phyloP scores from a whole-genome alignment of 2,113 vertebrate species.

The Plecotus auritus region DNA sequence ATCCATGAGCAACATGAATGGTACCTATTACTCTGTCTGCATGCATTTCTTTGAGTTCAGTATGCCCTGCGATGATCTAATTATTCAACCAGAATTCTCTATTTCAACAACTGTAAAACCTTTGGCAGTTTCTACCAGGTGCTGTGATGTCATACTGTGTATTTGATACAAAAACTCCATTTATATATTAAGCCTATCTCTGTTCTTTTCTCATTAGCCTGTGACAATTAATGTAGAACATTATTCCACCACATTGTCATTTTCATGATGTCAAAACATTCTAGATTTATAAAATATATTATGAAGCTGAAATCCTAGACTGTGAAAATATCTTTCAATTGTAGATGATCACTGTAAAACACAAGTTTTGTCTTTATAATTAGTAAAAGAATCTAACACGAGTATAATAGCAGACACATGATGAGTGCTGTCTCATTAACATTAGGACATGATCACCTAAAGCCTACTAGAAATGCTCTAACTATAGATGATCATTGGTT shows the following conservation, averaged over 20 bases:
- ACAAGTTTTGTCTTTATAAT: slow-evolving; percentile 68
- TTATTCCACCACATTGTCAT: slow-evolving; percentile 66
- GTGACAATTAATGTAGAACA: slow-evolving; percentile 69
- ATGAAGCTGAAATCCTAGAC: slow-evolving; percentile 61
- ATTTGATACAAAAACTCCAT: slow-evolving; percentile 37
- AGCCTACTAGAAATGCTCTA: neutral
- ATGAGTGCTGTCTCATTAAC: slow-evolving; percentile 29
- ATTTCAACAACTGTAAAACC: slow-evolving; percentile 7
- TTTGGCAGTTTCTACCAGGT: slow-evolving; percentile 36
- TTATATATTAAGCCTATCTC: slow-evolving; percentile 48
- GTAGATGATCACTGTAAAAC: slow-evolving; percentile 53
- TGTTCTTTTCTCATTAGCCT: slow-evolving; percentile 71
- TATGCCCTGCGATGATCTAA: neutral
- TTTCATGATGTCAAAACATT: slow-evolving; percentile 73
- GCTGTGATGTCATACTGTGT: slow-evolving; percentile 60
- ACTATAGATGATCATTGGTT: neutral
- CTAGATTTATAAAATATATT: slow-evolving; percentile 70
- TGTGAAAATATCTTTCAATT: slow-evolving; percentile 70
- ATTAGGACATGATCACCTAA: slow-evolving; percentile 32
- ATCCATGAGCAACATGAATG: neutral
- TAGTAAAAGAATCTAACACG: slow-evolving; percentile 62
- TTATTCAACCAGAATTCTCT: slow-evolving; percentile 34
- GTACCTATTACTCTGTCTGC: neutral
- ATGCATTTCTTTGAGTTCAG: neutral
- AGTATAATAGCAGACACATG: slow-evolving; percentile 46